These are phyloP conservation scores for Mormoops blainvillei DNA, from an alignment of 2,113 vertebrate genomes.

Conservation along the genomic window DNA sequence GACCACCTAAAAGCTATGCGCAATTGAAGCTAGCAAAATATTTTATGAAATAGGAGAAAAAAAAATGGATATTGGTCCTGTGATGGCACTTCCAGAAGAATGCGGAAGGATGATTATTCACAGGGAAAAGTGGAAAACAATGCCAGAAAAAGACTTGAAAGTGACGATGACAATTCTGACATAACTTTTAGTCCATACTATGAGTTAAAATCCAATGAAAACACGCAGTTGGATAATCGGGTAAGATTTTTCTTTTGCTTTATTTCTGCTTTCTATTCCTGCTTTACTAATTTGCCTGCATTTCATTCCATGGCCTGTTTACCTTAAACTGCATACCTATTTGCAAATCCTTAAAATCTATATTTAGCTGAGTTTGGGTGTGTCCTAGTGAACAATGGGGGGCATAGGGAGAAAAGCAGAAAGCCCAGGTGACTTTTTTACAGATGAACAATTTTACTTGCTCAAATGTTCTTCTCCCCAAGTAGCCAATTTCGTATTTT, in stretches of 20 bases:
- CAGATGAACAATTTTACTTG: slow-evolving; percentile 6
- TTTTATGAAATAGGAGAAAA: not conserved
- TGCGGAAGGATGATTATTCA: not conserved
- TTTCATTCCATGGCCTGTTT: slow-evolving; percentile 11
- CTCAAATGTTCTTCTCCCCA: slow-evolving; percentile 20
- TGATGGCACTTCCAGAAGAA: not conserved
- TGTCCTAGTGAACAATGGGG: not conserved
- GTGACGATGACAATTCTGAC: not conserved
- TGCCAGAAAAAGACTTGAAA: too few species aligned
- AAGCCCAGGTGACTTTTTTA: not conserved
- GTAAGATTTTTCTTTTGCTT: not conserved
- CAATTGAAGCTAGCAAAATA: not conserved
- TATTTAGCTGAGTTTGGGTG: not conserved
- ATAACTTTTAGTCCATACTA: not conserved
- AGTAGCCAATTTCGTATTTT: not conserved
- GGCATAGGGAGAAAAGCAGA: not conserved
- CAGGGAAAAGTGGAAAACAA: not conserved
- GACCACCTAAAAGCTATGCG: not conserved
- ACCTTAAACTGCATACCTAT: not conserved
- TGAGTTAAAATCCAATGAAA: not conserved
- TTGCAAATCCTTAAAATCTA: slow-evolving; percentile 1
- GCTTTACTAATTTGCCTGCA: not conserved
- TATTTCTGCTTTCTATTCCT: not conserved
- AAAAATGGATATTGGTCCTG: not conserved
- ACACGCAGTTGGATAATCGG: not conserved